Evolutionary conservation across 2,113 vertebrate genomes (phyloP), one percentile per base, ranked within the genome.

Genomic region (Oryzias celebensis): DNA sequence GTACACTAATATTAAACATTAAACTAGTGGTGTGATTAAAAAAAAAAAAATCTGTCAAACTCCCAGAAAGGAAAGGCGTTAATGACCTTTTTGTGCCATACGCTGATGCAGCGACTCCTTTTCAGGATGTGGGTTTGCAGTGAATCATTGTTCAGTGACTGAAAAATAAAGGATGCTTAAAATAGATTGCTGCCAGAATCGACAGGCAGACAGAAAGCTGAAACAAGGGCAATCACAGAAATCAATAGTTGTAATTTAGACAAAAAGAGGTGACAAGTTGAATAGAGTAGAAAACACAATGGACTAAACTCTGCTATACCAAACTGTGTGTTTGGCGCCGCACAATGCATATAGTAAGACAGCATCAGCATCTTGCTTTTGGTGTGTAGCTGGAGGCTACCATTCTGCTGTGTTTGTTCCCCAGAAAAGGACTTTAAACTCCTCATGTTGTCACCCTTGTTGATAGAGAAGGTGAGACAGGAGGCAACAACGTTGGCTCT

Each of bases 401-500:
- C 7, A 3, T 60, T 62, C 41, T 42, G 57, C 42, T 42, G 17
- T 46, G 41, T 45, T 18, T 23, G 42, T 26, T 28, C 24, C 48
- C 42, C 26, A 28, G 14, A 55, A 71, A 58, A 68, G 60, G 2
- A n/a, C 26, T 51, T 66, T 47, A n/a, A 42, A 42, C 48, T 65
- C 4, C 14, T 68, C 50, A 24, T 72, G 48, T 71, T 43, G 48
- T 44, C 8, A 2, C 5, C 24, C 7, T 14, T 41, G 46, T 52
- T 61, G 58, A 76, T 62, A 48, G 56, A 53, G 50, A 14, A 24
- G 60, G 48, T 56, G 53, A 78, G 43, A 47, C 42, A 59, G 17
- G n/a, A 31, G 43, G 7, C 68, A 80, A 61, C 73, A 82, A 83
- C 75, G 52, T 49, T 73, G 68, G 67, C 23, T 59, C 60, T 77